Base-by-base conservation (phyloP, 1,140 invertebrate species). In the Riptortus pedestris region DNA sequence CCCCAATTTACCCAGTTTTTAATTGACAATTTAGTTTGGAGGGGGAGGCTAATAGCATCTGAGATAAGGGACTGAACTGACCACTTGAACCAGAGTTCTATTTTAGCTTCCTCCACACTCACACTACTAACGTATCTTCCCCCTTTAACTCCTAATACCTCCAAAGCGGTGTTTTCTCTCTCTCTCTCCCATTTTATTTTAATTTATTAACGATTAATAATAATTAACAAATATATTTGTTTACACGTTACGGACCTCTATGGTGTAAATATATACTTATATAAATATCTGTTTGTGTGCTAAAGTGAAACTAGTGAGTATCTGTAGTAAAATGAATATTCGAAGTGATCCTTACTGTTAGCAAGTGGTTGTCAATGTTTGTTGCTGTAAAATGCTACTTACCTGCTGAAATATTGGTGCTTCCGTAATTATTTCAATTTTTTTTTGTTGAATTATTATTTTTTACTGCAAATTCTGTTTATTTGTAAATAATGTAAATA, bases 1-100 rank as follows among this genome's bases (percentile, higher is more conserved):
- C 22, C 51, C 51, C 51, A 55, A 55, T 55, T 55, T 55, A 55
- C 51, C 51, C 51, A 18, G 20, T 55, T 55, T 24, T 60, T 43
- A 60, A 60, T 60, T 60, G 59, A 60, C 59, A 60, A 60, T 60
- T 60, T 60, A 45, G 31, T 60, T 38, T 22, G 47, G 61, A 52
- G 51, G 51, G 51, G 62, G 62, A 31, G 47, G 1, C 28, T 63
- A 63, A 63, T 63, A 63, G 62, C 18, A 22, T 43, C 18, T 28
- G 62, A 57, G 62, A 63, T 63, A 63, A 63, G 62, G 62, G 62
- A 27, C 47, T 57, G 45, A 63, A 63, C 62, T 63, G 62, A 63
- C 62, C 62, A 63, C 62, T 63, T 63, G 62, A 63, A 63, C 20
- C 31, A 33, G n/a, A 60, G 59, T 60, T 63, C 62, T 63, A 63